phyloP scores from a whole-genome alignment of 2,113 vertebrate species.

The Mesitornis unicolor region DNA sequence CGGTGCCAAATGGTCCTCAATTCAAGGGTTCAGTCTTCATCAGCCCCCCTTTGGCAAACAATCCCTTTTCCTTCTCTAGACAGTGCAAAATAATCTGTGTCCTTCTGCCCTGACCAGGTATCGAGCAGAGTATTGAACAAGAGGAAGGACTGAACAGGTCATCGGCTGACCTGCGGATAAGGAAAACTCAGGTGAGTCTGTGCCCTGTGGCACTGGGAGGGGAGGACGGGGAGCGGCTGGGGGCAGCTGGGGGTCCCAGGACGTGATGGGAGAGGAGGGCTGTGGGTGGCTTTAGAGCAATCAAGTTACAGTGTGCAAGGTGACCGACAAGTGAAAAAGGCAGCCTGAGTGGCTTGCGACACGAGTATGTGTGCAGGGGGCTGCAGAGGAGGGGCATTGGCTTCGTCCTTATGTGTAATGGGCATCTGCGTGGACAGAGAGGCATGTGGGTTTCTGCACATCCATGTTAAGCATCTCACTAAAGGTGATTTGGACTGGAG shows the following conservation, averaged over 20 bases:
- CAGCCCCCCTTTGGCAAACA: background rate
- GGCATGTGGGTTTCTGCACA: background rate
- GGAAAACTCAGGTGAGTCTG: conserved; percentile 91
- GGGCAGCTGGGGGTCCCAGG: background rate
- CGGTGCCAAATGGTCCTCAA: background rate
- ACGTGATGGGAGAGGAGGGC: background rate
- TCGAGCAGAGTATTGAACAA: conserved; percentile 93
- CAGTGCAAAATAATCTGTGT: background rate
- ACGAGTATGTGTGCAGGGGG: no score
- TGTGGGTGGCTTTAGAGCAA: background rate
- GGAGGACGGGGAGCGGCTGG: background rate
- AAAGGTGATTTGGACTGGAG: background rate
- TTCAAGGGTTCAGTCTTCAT: background rate
- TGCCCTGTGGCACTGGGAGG: background rate
- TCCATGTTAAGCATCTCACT: background rate
- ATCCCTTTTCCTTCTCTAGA: background rate
- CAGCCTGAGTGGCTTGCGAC: background rate
- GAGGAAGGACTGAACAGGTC: conserved; percentile 91
- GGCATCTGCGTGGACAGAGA: accelerated
- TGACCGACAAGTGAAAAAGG: background rate
- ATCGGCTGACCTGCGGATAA: conserved; percentile 93
- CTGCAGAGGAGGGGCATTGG: background rate
- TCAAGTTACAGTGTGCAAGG: background rate
- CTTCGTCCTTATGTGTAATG: background rate
- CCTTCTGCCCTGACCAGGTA: conserved; percentile 73